Base-by-base conservation (phyloP, 1,140 invertebrate species). In the Drosophila subpulchrella region DNA sequence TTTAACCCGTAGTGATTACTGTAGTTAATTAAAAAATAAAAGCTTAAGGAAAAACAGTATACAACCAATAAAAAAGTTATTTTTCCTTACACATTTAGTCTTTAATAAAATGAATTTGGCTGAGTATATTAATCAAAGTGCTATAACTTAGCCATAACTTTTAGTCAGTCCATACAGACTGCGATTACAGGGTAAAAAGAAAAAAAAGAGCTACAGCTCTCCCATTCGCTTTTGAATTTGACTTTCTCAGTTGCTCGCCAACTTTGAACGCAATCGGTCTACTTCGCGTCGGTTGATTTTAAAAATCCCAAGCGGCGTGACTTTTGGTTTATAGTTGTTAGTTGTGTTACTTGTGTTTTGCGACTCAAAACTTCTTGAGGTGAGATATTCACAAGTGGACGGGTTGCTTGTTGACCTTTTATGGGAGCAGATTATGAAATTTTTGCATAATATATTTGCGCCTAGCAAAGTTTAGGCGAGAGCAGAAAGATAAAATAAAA, bases 361-460 rank as follows among this genome's bases (percentile, higher is more conserved):
- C 54, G 42, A 30, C 50, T 65, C 66, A 77, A 77, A 50, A 65
- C 47, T 63, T 73, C 59, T 75, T 53, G 58, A 67, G 63, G 66
- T 70, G 50, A 75, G 60, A 79, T 46, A 34, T 60, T 66, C 46
- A 71, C 51, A 78, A 70, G 57, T 61, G 57, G 57, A 17, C 42
- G 36, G 38, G 56, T 44, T 44, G 75, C 70, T 56, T 66, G 66
- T 70, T 86, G 83, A 86, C 83, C 83, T 86, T 86, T 75, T 79
- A 36, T 78, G 51, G 66, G 47, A 82, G 77, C 74, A 60, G 68
- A 55, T 56, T 56, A 51, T 77, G 39, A 72, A 36, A 73, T 73
- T 72, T 85, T 83, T 88, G 83, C 83, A 86, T 82, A 86, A 73
- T 76, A 39, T 65, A 57, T 72, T 56, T 27, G n/a, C 39, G 24